Conservation (phyloP, 2,113 vertebrate species). For the Eidolon helvum region DNA sequence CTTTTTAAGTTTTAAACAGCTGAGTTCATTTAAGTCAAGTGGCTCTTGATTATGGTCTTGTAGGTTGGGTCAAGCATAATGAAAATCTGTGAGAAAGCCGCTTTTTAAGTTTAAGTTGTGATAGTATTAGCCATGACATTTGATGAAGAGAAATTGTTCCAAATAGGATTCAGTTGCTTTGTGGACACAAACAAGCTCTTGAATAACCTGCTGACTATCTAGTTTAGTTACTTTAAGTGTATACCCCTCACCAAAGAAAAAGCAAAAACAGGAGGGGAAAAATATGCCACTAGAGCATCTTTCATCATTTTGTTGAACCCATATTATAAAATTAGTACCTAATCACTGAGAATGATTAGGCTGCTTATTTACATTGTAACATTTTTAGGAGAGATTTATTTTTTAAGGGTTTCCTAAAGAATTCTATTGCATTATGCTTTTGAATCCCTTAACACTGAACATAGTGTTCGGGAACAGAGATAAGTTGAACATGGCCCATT, state of each 20-base stretch:
- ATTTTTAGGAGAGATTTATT: background rate
- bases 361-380: background rate
- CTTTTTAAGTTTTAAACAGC: background rate
- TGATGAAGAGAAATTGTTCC: slow-evolving; percentile 54
- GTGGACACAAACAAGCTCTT: slow-evolving; percentile 31
- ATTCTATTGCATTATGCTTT: background rate
- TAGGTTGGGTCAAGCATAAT: background rate
- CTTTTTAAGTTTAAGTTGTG: slow-evolving; percentile 5
- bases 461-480: background rate
- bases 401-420: slow-evolving; percentile 24
- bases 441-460: background rate
- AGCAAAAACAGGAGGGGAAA: background rate
- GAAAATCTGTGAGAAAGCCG: slow-evolving; percentile 20
- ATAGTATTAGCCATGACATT: slow-evolving; percentile 20
- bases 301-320: background rate
- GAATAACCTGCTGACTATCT: slow-evolving; percentile 12
- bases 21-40: background rate
- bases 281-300: background rate
- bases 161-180: slow-evolving; percentile 44
- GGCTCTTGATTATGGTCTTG: background rate
- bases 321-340: background rate
- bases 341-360: background rate
- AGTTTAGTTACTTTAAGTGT: background rate
- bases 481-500: background rate
- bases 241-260: background rate